A percentile compares a stretch with the other conserved stretches of the same genome.
Evolutionary conservation across 2,113 vertebrate species (phyloP).

Genomic region (Corythoichthys haematopterus): DNA sequence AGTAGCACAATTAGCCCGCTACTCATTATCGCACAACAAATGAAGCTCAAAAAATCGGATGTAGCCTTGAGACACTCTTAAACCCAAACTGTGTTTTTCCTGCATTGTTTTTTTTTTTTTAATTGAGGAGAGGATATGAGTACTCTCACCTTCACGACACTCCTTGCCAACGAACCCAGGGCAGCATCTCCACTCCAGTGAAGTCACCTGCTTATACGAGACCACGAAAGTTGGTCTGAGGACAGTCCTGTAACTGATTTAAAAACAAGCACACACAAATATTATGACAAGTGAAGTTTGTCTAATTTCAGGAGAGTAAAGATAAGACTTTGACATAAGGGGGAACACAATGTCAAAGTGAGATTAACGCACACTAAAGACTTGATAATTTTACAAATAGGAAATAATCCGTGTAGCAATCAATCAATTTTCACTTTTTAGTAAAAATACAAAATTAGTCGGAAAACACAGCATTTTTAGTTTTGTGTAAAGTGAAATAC

Average conservation of each 20-base stretch:
- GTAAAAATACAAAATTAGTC: too few relatives aligned
- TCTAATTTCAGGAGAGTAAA: neutral
- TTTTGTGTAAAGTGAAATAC: too few relatives aligned
- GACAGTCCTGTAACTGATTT: conserved; percentile 87
- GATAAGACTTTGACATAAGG: neutral
- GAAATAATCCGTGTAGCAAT: too few relatives aligned
- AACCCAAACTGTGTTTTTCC: neutral
- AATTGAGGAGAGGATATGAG: neutral
- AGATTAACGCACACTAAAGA: too few relatives aligned
- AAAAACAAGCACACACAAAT: neutral
- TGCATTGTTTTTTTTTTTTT: conserved; percentile 21
- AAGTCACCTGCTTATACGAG: conserved; percentile 83
- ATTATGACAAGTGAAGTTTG: neutral
- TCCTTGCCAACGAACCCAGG: conserved; percentile 85
- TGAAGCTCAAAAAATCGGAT: conserved; percentile 34
- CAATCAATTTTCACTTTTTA: too few relatives aligned
- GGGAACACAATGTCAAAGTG: neutral
- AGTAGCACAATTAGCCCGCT: conserved; percentile 26
- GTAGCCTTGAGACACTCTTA: neutral
- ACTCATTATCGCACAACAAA: conserved; percentile 37
- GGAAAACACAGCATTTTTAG: too few relatives aligned
- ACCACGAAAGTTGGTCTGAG: conserved; percentile 86
- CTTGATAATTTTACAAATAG: too few relatives aligned
- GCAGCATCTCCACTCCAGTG: conserved; percentile 90
- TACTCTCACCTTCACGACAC: conserved; percentile 83